Base-by-base conservation (phyloP, 2,797 vertebrate species). In the Danio aesculapii region DNA sequence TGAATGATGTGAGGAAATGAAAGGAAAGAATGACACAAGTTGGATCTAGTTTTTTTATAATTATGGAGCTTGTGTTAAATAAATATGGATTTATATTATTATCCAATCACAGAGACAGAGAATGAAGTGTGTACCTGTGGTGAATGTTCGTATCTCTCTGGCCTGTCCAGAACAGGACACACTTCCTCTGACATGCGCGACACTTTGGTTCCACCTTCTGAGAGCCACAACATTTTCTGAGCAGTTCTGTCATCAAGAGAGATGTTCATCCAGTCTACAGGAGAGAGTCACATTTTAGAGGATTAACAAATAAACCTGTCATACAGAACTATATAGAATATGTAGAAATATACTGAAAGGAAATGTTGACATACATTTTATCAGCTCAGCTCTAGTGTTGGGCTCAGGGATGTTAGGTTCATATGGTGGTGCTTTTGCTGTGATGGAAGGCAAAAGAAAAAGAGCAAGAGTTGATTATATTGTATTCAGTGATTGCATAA, bases 181-280 rank as follows among this genome's bases (percentile, higher is more conserved):
- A 88, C 85, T 2, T 90, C 90, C 0, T 95, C 93, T 0, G 92
- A 79, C 0, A 89, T 91, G 0, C 92, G 92, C 14, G 92, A 86
- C 86, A 93, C 94, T 79, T 94, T 95, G 9, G 75, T 14, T 0
- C 88, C 85, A 0, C 85, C 87, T 67, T 95, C 93, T 3, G 94
- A 94, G 59, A 95, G 90, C 94, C 94, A 95, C 87, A 95, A 76
- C 78, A 93, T 82, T 72, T 94, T 95, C 88, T 94, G 93, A 14
- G 93, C 90, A 1, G 94, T 95, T 86, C 88, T 94, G 30, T 95
- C 93, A 74, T 95, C 93, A 87, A 95, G 77, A 19, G 90, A 79
- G 30, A 93, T 0, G 0, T 91, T 81, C 8, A 93, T n/a, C 91
- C 92, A 95, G 57, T 94, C 94, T 95, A 89, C 47, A 68, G n/a